Base-by-base conservation (phyloP, 2,888 invertebrate genomes). In the Tetranychus truncatus region DNA sequence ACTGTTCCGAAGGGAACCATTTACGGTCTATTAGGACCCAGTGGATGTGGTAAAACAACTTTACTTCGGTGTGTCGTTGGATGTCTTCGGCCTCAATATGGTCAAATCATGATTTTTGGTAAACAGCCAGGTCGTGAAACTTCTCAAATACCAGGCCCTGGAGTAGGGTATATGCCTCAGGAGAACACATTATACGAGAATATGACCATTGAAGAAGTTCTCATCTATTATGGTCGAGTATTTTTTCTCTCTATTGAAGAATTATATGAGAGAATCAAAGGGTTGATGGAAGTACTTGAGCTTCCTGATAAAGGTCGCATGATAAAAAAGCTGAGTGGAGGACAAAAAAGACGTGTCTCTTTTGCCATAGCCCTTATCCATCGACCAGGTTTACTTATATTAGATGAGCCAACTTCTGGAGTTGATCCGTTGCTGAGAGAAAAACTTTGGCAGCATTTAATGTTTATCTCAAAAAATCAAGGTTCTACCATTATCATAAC, bases 141-240 rank as follows among this genome's bases (percentile, higher is more conserved):
- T 1, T 91, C 91, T 7, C 91, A 91, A 6, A 91, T 92, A 20
- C 95, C 95, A 0, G 95, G 95, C 18, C 91, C 90, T 81, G 87
- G 91, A 45, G 92, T 95, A 18, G 95, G 95, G 73, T 95, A 95
- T 85, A 95, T 95, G 95, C 95, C 95, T 0, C 91, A 91, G 34
- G 77, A 83, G 75, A 80, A 81, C 7, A 82, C 82, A 1, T 78
- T 83, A 21, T 83, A 80, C 78, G 78, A 81, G 45, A 80, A 81
- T 66, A 94, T 95, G 84, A 90, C 92, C 55, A 94, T 95, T 81
- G 88, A 89, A 78, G 95, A 95, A 83, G 95, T 94, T 0, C 90
- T 95, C 90, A 89, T 91, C 88, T 95, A 94, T 83, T 95, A 95
- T 84, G 95, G 95, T 71, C 91, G 93, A 88, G 91, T 95, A 81